Base-by-base conservation (phyloP, 1,140 invertebrate genomes). In the Octopus bimaculoides region DNA sequence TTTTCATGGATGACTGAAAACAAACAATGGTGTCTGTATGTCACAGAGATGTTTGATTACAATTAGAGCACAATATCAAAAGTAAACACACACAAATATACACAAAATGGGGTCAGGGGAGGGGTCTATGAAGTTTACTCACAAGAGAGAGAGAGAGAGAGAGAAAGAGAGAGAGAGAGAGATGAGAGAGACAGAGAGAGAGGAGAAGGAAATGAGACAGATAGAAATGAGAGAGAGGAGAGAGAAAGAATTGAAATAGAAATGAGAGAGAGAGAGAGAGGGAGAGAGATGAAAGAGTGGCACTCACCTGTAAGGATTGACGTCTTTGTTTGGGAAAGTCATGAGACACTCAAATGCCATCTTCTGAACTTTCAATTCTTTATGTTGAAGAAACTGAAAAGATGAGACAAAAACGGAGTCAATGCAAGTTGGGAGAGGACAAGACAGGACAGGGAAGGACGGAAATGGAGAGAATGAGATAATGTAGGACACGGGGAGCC, bases 301-400 rank as follows among this genome's bases (percentile, higher is more conserved):
- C 1, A 71, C 85, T 88, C 83, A 91, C 88, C 87, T 95, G 85
- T 98, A 97, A 4, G 95, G 93, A 0, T 90, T 87, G 8, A 97
- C 82, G 84, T 92, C 93, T 84, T 95, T 94, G 75, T 93, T 92
- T 87, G 95, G 96, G 87, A 97, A 98, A 5, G 93, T 93, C 79
- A 96, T 91, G 5, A 98, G 86, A 89, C 96, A 98, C 86, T 95
- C 94, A 74, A 98, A 90, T 0, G 96, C 94, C 78, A 93, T 92
- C 87, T 95, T 96, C 88, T 98, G 97, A 61, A 98, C 90, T 8
- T 93, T 92, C 0, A 92, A 84, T 90, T 95, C 95, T 85, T 93
- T 94, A 78, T 96, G 94, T 69, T 93, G 92, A 8, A 99, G 87
- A 74, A 98, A 92, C 84, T 96, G 82, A 79, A 83, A 85, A 75